Evolutionary conservation across 2,113 vertebrate species (phyloP).

Genomic region (Dasyprocta punctata): DNA sequence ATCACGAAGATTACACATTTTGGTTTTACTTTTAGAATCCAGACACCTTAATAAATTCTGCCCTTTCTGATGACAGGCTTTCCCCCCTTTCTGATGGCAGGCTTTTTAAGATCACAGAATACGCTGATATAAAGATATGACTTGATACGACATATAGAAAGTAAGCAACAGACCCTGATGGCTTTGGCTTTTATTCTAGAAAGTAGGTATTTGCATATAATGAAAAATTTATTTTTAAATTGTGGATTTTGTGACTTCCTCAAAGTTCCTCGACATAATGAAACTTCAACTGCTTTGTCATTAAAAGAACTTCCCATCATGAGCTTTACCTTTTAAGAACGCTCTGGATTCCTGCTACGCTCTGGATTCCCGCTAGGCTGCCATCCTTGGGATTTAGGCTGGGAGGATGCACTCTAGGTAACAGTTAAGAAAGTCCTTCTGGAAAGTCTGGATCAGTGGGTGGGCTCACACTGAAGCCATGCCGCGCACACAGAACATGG

Average conservation of each 20-base stretch:
- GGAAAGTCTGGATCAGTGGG: background rate
- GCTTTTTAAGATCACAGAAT: background rate
- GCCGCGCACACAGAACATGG: background rate
- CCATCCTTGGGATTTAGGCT: background rate
- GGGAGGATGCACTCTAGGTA: background rate
- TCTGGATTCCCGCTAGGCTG: too few relatives aligned
- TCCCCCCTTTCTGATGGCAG: background rate
- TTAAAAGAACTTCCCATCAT: conserved; percentile 53
- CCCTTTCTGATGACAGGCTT: too few relatives aligned
- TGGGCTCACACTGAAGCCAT: background rate
- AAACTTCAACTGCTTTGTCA: conserved; percentile 49
- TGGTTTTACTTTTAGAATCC: background rate
- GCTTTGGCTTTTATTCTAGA: conserved; percentile 61
- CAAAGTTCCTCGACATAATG: conserved; percentile 76
- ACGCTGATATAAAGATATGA: background rate
- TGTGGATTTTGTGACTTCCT: conserved; percentile 71
- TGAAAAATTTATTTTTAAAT: conserved; percentile 67
- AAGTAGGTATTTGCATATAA: conserved; percentile 44
- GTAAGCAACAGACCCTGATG: background rate
- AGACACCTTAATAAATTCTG: conserved; percentile 25
- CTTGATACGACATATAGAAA: background rate
- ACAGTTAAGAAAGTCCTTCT: background rate
- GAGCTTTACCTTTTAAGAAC: conserved; percentile 46
- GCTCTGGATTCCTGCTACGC: background rate
- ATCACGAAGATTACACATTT: background rate